Conservation (phyloP, 2,113 vertebrate genomes). For the Platichthys flesus region DNA sequence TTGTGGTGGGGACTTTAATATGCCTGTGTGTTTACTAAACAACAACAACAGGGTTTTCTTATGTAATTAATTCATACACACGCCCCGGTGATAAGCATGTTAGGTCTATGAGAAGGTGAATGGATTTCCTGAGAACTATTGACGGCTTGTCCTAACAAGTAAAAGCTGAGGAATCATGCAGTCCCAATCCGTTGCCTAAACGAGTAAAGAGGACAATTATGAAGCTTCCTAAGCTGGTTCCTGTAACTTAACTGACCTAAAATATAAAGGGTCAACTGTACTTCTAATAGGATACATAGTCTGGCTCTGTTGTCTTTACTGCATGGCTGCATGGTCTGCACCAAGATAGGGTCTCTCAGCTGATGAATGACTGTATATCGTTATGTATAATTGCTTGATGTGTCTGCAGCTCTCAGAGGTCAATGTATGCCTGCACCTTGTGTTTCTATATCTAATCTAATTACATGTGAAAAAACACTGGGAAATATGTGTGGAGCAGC, state of each 20-base stretch:
- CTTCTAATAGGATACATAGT: background rate
- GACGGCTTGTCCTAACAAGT: slow-evolving; percentile 73
- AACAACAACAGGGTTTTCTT: slow-evolving; percentile 11
- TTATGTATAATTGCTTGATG: background rate
- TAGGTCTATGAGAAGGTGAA: slow-evolving; percentile 74
- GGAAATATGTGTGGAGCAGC: background rate
- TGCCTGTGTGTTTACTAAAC: background rate
- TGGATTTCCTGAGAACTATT: slow-evolving; percentile 73
- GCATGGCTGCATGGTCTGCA: background rate
- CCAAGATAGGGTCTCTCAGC: background rate
- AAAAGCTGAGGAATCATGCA: slow-evolving; percentile 53
- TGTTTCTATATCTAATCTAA: slow-evolving; percentile 19
- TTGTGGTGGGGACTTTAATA: background rate
- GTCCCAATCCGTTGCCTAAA: slow-evolving; percentile 61
- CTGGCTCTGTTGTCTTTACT: background rate
- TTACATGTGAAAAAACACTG: slow-evolving; percentile 1
- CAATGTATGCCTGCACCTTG: background rate
- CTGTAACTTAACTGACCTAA: background rate
- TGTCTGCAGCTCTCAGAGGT: slow-evolving; percentile 13
- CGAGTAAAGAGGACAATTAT: slow-evolving; percentile 54
- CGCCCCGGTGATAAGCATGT: slow-evolving; percentile 41
- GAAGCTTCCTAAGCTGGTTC: slow-evolving; percentile 31
- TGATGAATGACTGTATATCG: background rate
- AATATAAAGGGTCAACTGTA: background rate
- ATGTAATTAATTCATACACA: slow-evolving; percentile 74